Base-by-base conservation (phyloP, 2,797 vertebrate species). In the Lindbergichthys nudifrons region DNA sequence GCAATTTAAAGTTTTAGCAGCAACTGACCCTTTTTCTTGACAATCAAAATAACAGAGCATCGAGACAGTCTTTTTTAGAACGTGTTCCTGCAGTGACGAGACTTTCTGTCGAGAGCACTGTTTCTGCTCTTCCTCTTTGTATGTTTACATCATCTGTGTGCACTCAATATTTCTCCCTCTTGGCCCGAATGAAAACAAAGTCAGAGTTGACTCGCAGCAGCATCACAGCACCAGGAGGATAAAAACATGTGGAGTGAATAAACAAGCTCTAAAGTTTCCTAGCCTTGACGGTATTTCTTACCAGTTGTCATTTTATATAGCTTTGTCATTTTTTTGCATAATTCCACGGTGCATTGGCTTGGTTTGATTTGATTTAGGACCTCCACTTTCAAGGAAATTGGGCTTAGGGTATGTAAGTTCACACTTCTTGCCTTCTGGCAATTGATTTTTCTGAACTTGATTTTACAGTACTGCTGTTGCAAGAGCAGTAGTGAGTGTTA, bases 371-470 rank as follows among this genome's bases (percentile, higher is more conserved):
- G 89, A 92, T 93, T 93, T 92, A 89, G 82, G 81, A 86, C 85
- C 81, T 84, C 75, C 84, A 92, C 88, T 92, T 92, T 92, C 89
- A 92, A 89, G 89, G 85, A 90, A 92, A 92, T 92, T 92, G 92
- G 82, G 84, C 87, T 89, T 84, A 90, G 85, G 91, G 89, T 92
- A 89, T 92, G 88, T 88, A 86, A 88, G 92, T 91, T 92, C 91
- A 92, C 91, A 92, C 90, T 92, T 86, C 82, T 86, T 80, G 88
- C 88, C 88, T 89, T 53, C 67, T 81, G 88, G 88, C 90, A 89
- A 93, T 92, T 89, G 89, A 92, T 90, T 92, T 90, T 87, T 79
- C 78, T 67, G 62, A 86, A 85, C 64, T 87, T 86, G 87, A 89
- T 86, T 88, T 83, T 81, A n/a, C n/a, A n/a, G n/a, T n/a, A 67